Evolutionary conservation across 1,140 invertebrate genomes (phyloP), one percentile per base, ranked within the genome.

Genomic region (Drosophila elegans): DNA sequence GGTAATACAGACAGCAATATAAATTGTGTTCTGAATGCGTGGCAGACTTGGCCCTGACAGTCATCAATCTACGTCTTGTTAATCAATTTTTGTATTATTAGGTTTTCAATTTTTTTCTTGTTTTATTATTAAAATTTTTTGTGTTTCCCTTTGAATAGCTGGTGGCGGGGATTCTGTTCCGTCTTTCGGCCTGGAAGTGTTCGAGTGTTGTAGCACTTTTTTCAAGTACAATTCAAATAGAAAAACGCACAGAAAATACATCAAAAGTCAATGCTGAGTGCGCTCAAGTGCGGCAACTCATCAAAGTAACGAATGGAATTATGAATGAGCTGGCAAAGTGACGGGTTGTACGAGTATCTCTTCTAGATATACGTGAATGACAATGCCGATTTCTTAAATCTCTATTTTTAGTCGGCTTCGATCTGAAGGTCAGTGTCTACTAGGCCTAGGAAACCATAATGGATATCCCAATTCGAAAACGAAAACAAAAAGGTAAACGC

Each of bases 11-110:
- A 42, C 51, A 34, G 34, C 38, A 52, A 66, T 27, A 62, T 66
- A 34, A 59, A 52, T 61, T 61, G 63, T 64, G 74, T 63, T 73
- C 62, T 67, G 62, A 84, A 44, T 52, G 62, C 41, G 55, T 52
- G 49, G 49, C 36, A 29, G 55, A 44, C 55, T 32, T 78, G 74
- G 49, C 79, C 74, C 83, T 86, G 83, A 69, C 82, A 88, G 71
- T 78, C 79, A 86, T 86, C 82, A 86, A 88, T 88, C 83, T 82
- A 63, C 68, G 67, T 59, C 78, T 78, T 66, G 74, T 81, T 78
- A 88, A 88, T 79, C 75, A 86, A 88, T 76, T 86, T 86, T 86
- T 88, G 83, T 86, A 86, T 71, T 79, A 88, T 83, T 76, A 56
- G 60, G 52, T 53, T 60, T 34, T 7, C n/a, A 69, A 27, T 53